Conservation (phyloP, 2,888 invertebrate genomes). For the Asteroscopus sphinx region DNA sequence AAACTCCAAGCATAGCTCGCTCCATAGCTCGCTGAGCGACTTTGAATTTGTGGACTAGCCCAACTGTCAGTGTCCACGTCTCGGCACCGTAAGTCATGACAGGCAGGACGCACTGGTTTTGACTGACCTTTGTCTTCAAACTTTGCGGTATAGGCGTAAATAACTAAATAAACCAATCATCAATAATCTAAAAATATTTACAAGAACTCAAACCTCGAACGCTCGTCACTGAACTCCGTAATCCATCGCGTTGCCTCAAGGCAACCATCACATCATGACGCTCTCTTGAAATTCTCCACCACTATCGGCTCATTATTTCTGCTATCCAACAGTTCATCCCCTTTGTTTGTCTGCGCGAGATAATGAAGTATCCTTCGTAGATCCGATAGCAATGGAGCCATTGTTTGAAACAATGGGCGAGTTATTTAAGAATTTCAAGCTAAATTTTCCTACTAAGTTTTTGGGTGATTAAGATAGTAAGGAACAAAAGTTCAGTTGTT, state of each 20-base stretch:
- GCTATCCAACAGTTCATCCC: slow-evolving; percentile 47
- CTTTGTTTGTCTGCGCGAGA: slow-evolving; percentile 61
- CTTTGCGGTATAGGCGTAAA: too few relatives aligned
- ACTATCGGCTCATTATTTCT: slow-evolving; percentile 65
- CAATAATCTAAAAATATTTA: too few relatives aligned
- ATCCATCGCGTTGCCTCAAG: slow-evolving; percentile 13
- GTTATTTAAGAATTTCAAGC: slow-evolving; percentile 60
- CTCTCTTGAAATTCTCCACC: slow-evolving; percentile 38
- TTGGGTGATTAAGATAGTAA: slow-evolving; percentile 56
- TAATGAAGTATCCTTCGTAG: slow-evolving; percentile 64
- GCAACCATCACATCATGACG: slow-evolving; percentile 23
- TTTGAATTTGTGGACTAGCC: too few relatives aligned
- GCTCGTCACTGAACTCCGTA: background rate
- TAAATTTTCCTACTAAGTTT: slow-evolving; percentile 55
- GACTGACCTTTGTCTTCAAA: too few relatives aligned
- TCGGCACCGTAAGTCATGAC: too few relatives aligned
- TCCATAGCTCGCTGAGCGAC: too few relatives aligned
- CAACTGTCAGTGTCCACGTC: too few relatives aligned
- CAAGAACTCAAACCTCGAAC: background rate
- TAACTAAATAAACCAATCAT: too few relatives aligned
- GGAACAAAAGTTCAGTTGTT: slow-evolving; percentile 37
- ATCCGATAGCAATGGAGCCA: slow-evolving; percentile 60
- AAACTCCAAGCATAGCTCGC: too few relatives aligned
- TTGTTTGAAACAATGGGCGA: slow-evolving; percentile 60
- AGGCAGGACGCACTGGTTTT: too few relatives aligned